Evolutionary conservation across 2,888 invertebrate genomes (phyloP).

Genomic region (Lasioglossum malachurum): DNA sequence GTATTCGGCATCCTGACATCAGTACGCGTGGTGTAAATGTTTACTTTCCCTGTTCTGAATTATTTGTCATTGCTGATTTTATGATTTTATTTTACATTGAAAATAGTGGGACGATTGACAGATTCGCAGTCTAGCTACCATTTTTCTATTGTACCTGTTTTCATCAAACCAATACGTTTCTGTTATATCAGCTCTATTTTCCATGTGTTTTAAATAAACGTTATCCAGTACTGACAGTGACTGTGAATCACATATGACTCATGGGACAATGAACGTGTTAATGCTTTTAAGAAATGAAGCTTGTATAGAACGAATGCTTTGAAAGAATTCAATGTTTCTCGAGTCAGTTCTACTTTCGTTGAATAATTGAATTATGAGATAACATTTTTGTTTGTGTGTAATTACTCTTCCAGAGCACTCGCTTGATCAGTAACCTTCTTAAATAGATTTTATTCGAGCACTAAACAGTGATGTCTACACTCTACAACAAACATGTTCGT

Average conservation of each 20-base stretch:
- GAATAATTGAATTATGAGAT: neutral
- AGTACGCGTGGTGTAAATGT: neutral
- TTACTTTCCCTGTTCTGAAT: no score
- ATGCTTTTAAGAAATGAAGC: conserved; percentile 13
- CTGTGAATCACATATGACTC: neutral
- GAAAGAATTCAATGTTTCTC: conserved; percentile 18
- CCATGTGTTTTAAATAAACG: neutral
- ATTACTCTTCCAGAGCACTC: conserved; percentile 32
- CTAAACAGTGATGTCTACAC: conserved; percentile 77
- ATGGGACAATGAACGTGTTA: neutral
- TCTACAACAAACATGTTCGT: conserved; percentile 70
- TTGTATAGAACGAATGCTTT: conserved; percentile 21
- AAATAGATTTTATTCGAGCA: conserved; percentile 78
- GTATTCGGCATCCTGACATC: neutral
- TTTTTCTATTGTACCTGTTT: neutral
- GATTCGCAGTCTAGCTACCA: neutral
- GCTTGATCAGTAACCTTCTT: conserved; percentile 49
- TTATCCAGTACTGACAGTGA: neutral
- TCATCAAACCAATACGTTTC: neutral
- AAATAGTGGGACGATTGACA: neutral
- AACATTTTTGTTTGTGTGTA: neutral
- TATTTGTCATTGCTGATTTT: no score
- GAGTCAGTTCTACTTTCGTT: neutral
- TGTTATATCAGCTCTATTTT: neutral
- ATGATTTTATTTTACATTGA: no score